Percentiles rank a stretch among this genome's conserved stretches.
phyloP scores from a whole-genome alignment of 2,797 vertebrate genomes.

The Karalla daura region DNA sequence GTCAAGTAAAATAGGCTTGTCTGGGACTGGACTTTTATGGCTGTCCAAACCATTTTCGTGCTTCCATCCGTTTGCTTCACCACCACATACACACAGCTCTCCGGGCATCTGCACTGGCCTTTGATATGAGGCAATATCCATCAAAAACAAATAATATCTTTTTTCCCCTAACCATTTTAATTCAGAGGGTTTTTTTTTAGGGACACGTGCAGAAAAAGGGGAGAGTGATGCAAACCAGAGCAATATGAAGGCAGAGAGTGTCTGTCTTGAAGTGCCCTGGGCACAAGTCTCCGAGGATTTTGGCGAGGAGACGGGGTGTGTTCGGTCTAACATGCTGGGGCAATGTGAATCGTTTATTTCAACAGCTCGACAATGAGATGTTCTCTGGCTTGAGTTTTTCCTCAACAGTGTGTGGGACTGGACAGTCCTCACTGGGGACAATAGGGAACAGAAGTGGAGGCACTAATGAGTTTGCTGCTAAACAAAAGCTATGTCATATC shows the following conservation, averaged over 20 bases:
- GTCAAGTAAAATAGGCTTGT: background rate
- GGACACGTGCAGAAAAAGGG: slow-evolving; percentile 36
- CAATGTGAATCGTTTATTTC: slow-evolving; percentile 5
- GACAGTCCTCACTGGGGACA: background rate
- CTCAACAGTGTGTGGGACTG: background rate
- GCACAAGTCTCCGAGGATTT: slow-evolving; percentile 41
- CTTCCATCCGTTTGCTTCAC: slow-evolving; percentile 8
- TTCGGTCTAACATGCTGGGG: background rate
- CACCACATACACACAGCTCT: background rate
- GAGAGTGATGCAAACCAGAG: slow-evolving; percentile 62
- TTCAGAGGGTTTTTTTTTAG: slow-evolving; percentile 48
- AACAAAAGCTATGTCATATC: no score
- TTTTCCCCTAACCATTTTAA: slow-evolving; percentile 49
- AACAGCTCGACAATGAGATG: background rate
- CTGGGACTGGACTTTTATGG: background rate
- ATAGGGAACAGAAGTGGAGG: no score
- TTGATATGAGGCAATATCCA: slow-evolving; percentile 67
- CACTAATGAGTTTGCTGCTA: no score
- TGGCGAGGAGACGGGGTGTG: slow-evolving; percentile 11
- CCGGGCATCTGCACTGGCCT: slow-evolving; percentile 25
- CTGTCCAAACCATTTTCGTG: slow-evolving; percentile 15
- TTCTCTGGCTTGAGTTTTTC: background rate
- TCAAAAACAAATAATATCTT: slow-evolving; percentile 56
- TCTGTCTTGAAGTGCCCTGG: slow-evolving; percentile 46
- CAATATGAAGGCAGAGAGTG: slow-evolving; percentile 28